Percentiles rank a stretch among this genome's conserved stretches.
These are phyloP conservation scores for Mergus octosetaceus DNA, from an alignment of 2,797 vertebrate genomes.

Conservation along the genomic window DNA sequence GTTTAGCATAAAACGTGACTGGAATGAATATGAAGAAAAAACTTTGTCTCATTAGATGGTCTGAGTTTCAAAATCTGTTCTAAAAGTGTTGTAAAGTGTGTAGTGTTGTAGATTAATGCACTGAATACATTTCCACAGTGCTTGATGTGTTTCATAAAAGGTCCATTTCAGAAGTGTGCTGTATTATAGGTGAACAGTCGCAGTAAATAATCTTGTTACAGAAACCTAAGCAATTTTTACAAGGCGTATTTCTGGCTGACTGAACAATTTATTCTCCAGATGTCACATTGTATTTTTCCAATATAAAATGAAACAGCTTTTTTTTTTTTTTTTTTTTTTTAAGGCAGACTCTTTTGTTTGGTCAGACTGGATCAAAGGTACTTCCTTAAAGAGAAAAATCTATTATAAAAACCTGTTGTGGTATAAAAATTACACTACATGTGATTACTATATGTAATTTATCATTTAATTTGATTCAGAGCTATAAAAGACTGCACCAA, in stretches of 20 bases:
- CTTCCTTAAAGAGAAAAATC: conserved; percentile 70
- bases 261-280: conserved; percentile 98
- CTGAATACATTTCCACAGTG: conserved; percentile 84
- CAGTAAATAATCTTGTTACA: conserved; percentile 89
- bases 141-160: conserved; percentile 87
- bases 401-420: conserved; percentile 37
- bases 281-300: conserved; percentile 99
- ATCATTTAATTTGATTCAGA: conserved; percentile 18
- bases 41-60: conserved; percentile 82
- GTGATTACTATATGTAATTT: background rate
- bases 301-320: conserved; percentile 83
- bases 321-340: conserved; percentile 7
- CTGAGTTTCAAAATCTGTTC: conserved; percentile 82
- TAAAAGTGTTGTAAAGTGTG: conserved; percentile 80
- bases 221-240: conserved; percentile 98
- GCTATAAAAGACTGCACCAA: background rate
- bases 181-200: conserved; percentile 84
- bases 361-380: conserved; percentile 70
- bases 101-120: conserved; percentile 82
- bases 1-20: conserved; percentile 70
- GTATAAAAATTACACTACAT: conserved; percentile 43
- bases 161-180: conserved; percentile 84
- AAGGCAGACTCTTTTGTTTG: conserved; percentile 77
- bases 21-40: conserved; percentile 73
- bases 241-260: conserved; percentile 99